Conservation (phyloP, 1,140 invertebrate species). For the Drosophila tsacasi region DNA sequence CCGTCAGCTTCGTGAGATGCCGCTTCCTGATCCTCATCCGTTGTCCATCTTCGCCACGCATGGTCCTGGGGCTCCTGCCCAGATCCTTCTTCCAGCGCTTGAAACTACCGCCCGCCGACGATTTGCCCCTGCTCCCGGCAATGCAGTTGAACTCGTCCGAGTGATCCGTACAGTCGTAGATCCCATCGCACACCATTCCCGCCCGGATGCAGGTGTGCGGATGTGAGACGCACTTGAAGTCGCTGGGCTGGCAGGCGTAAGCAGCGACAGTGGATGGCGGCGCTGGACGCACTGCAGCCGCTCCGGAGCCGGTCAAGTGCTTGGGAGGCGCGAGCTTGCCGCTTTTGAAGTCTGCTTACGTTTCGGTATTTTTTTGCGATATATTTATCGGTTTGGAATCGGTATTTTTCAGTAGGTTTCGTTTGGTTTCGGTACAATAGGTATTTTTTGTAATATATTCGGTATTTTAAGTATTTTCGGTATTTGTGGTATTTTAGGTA, state of each 20-base stretch:
- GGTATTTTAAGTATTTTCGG: background rate
- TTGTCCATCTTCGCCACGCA: background rate
- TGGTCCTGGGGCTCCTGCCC: constrained; percentile 9
- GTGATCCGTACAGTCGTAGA: constrained; percentile 89
- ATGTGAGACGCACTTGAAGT: constrained; percentile 84
- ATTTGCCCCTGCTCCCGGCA: constrained; percentile 15
- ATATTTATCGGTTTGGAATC: constrained; percentile 7
- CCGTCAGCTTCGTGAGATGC: constrained; percentile 35
- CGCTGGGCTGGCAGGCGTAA: constrained; percentile 72
- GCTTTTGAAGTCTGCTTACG: constrained; percentile 62
- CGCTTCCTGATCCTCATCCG: constrained; percentile 30
- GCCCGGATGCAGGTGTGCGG: constrained; percentile 87
- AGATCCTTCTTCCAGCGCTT: constrained; percentile 70
- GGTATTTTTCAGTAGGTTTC: constrained; percentile 20
- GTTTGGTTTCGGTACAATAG: constrained; percentile 22
- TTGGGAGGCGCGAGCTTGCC: constrained; percentile 53
- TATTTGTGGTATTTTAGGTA: constrained; percentile 14
- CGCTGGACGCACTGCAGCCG: constrained; percentile 26
- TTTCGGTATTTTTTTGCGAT: constrained; percentile 9
- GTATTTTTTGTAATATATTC: background rate
- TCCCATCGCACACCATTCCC: constrained; percentile 89
- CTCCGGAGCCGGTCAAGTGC: constrained; percentile 2
- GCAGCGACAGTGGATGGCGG: constrained; percentile 14
- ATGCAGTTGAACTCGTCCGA: constrained; percentile 90
- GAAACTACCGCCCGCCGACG: constrained; percentile 20